A percentile compares a stretch with the other conserved stretches of the same genome.
Conservation (phyloP, 2,113 vertebrate genomes). For the Acrocephalus arundinaceus region DNA sequence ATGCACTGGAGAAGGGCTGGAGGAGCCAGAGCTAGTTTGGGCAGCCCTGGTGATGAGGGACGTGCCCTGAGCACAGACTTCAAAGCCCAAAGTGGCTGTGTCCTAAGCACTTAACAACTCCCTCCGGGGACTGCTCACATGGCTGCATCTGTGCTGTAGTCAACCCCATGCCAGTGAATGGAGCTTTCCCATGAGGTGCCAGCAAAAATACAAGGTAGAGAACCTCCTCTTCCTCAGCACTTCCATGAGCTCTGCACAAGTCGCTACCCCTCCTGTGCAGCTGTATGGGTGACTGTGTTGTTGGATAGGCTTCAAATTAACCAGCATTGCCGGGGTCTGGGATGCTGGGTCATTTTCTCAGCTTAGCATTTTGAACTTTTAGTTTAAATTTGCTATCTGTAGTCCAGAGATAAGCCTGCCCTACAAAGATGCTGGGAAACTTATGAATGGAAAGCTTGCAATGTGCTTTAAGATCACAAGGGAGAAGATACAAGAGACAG, state of each 20-base stretch:
- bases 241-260: background rate
- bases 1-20: slow-evolving; percentile 8
- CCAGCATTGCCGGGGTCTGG: background rate
- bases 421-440: background rate
- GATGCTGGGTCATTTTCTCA: background rate
- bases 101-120: background rate
- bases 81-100: background rate
- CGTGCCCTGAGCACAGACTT: background rate
- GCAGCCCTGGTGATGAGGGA: background rate
- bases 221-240: background rate
- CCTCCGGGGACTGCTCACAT: background rate
- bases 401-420: background rate
- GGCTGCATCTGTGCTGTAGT: background rate
- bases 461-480: background rate
- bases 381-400: background rate
- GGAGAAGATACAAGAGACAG: background rate
- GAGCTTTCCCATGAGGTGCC: background rate
- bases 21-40: background rate
- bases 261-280: background rate
- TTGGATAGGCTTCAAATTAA: background rate
- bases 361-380: background rate
- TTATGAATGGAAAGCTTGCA: background rate
- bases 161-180: background rate
- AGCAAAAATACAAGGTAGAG: background rate
- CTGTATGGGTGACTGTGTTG: background rate